These are phyloP conservation scores for Hiodon alosoides DNA, from an alignment of 2,113 vertebrate genomes.

Conservation along the genomic window DNA sequence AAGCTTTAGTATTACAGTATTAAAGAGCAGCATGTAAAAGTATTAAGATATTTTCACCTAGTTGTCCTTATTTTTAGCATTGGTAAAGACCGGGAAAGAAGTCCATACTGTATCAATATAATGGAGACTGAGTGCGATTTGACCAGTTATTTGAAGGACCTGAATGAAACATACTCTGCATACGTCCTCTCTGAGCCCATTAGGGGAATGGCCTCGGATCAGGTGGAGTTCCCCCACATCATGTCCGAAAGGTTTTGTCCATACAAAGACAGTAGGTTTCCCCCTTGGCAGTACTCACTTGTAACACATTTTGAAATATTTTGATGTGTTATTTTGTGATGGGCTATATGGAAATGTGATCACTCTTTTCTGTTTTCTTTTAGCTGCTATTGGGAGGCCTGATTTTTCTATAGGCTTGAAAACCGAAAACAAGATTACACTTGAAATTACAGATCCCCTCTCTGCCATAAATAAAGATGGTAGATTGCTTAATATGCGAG, in stretches of 20 bases:
- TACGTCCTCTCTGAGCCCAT: constrained; percentile 54
- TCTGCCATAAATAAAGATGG: constrained; percentile 48
- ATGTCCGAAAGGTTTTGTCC: constrained; percentile 67
- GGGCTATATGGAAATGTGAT: neutral
- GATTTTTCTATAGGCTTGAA: constrained; percentile 45
- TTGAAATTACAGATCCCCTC: constrained; percentile 65
- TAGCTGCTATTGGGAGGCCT: constrained; percentile 76
- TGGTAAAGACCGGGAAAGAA: constrained; percentile 34
- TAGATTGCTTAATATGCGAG: constrained; percentile 65
- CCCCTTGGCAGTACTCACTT: neutral
- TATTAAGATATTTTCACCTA: constrained; percentile 1
- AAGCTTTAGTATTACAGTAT: neutral
- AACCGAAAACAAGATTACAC: constrained; percentile 42
- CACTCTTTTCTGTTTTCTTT: constrained; percentile 10
- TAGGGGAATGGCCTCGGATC: accelerated
- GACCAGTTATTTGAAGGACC: constrained; percentile 47
- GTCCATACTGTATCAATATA: constrained; percentile 52
- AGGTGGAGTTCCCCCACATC: constrained; percentile 46
- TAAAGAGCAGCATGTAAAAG: neutral
- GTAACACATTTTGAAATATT: neutral
- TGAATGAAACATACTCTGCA: constrained; percentile 55
- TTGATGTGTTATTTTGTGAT: neutral
- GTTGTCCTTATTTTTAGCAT: constrained; percentile 40
- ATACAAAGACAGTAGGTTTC: constrained; percentile 75
- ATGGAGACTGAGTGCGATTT: constrained; percentile 72